Evolutionary conservation across 1,140 invertebrate species (phyloP).

Genomic region (Doryteuthis pealeii): DNA sequence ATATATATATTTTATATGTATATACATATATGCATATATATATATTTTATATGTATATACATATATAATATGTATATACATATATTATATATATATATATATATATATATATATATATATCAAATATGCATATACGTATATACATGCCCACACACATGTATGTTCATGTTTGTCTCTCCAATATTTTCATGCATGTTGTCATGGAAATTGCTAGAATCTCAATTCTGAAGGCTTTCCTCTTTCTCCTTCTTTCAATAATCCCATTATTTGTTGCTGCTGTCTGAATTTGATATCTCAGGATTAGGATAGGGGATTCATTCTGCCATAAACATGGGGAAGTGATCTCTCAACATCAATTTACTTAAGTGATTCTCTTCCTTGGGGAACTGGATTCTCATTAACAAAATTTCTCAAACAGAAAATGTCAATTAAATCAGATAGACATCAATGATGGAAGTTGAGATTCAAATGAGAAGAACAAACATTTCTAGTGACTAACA

Average conservation of each 20-base stretch:
- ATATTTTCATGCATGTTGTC: not conserved
- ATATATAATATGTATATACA: no score
- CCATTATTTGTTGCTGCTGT: not conserved
- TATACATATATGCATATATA: not conserved
- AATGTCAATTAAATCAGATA: no score
- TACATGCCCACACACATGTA: not conserved
- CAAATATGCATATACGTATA: not conserved
- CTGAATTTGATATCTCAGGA: not conserved
- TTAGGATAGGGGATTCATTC: not conserved
- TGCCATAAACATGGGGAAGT: not conserved
- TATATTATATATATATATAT: constrained; percentile 1
- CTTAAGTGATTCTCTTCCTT: no score
- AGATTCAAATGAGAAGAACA: no score
- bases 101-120: constrained; percentile 4
- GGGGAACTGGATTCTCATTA: no score
- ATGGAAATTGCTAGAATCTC: not conserved
- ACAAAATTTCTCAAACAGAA: no score
- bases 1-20: not conserved
- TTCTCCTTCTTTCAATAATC: not conserved
- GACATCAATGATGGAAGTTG: no score
- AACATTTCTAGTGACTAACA: not conserved
- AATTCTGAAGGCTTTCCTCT: not conserved
- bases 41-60: not conserved
- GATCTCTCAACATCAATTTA: no score
- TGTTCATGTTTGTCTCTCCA: not conserved